Evolutionary conservation across 1,140 invertebrate genomes (phyloP), one percentile per base, ranked within the genome.

Genomic region (Zaprionus capensis): DNA sequence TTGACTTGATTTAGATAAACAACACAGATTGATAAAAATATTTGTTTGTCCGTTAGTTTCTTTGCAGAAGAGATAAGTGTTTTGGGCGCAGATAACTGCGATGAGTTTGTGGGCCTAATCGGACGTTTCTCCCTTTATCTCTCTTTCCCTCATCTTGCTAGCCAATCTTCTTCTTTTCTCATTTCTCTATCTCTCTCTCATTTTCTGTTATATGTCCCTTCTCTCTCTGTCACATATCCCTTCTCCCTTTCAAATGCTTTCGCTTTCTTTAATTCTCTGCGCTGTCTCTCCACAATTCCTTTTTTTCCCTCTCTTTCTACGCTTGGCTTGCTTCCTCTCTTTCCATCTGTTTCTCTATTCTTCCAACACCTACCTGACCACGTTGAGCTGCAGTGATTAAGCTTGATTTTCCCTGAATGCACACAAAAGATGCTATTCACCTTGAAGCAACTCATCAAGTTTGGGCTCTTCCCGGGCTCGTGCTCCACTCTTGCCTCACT

Each of bases 11-110:
- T 46, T 7, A 17, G 41, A 17, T 46, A 17, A 11, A 7, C 41
- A 15, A 44, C 6, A 44, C 41, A 44, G 41, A 44, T 46, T 46
- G 41, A 46, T 46, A 46, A 46, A 44, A 46, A 46, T 46, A 46
- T n/a, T 17, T n/a, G n/a, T 6, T n/a, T 9, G 7, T 46, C 6
- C n/a, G 41, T 46, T 46, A 46, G 41, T 46, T 46, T 46, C n/a
- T 17, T 46, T 34, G 31, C 41, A 46, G 41, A 46, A 46, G 41
- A 46, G n/a, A 46, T 46, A 46, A 46, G n/a, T 46, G 7, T 46
- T 46, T 46, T 46, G n/a, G 41, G 6, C 0, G 0, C n/a, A 46
- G 41, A 46, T 46, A 17, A 17, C 7, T 17, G 41, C 7, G n/a
- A 17, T 46, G 7, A 7, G 15, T 41, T 41, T 41, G 15, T 15